Conservation (phyloP, 2,113 vertebrate genomes). For the Xenus cinereus region DNA sequence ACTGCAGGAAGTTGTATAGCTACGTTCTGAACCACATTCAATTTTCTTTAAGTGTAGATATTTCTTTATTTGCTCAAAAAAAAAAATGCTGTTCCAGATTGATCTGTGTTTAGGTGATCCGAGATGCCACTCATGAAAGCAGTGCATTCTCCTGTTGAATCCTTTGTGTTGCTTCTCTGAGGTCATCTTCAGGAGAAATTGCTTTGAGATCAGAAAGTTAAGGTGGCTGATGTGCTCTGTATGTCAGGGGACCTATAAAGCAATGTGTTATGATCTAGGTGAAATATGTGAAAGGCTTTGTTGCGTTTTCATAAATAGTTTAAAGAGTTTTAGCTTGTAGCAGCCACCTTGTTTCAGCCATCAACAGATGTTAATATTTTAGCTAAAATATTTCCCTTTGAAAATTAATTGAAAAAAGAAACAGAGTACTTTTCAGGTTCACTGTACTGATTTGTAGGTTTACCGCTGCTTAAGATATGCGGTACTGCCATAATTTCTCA, state of each 20-base stretch:
- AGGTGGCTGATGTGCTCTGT: not conserved
- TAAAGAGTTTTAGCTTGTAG: not conserved
- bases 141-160: not conserved
- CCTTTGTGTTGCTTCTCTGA: not conserved
- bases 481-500: not conserved
- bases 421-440: not conserved
- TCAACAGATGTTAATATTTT: not conserved
- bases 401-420: not conserved
- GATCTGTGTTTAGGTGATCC: not conserved
- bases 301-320: not conserved
- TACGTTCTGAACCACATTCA: not conserved
- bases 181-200: not conserved
- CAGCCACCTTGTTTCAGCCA: not conserved
- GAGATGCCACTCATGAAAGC: not conserved
- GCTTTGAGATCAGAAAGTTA: not conserved
- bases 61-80: not conserved
- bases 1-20: constrained; percentile 2
- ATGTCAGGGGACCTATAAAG: not conserved
- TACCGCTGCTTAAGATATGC: not conserved
- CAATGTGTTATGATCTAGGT: not conserved
- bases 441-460: not conserved
- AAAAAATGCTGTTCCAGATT: not conserved
- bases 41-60: not conserved
- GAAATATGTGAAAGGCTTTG: not conserved
- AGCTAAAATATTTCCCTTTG: not conserved